Conservation (phyloP, 2,797 vertebrate genomes). For the Schizopygopsis pylzovi region DNA sequence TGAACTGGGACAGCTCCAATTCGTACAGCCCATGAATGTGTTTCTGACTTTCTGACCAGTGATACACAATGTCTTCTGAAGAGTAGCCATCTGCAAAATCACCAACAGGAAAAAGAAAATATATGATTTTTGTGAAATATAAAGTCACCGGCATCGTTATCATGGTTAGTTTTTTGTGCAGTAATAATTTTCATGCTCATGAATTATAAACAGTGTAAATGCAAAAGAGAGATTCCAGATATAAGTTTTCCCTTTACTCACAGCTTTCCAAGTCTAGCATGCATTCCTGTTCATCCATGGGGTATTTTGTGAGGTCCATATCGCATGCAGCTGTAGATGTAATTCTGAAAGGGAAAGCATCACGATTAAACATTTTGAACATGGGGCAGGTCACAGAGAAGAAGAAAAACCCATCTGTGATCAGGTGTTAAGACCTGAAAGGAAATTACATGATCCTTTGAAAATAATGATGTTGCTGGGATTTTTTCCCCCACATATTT, state of each 20-base stretch:
- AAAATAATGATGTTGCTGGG: too few relatives aligned
- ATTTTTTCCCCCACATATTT: neutral
- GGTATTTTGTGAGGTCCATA: slow-evolving; percentile 98
- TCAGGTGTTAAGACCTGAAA: neutral
- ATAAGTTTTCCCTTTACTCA: slow-evolving; percentile 73
- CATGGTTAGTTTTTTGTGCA: neutral
- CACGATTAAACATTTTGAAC: neutral
- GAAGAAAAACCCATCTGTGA: neutral
- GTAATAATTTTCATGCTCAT: neutral
- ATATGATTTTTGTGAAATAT: neutral
- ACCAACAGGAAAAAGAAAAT: slow-evolving; percentile 34
- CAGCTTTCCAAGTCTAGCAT: slow-evolving; percentile 98
- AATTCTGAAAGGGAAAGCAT: slow-evolving; percentile 77
- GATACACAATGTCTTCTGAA: slow-evolving; percentile 95
- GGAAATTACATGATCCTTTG: neutral
- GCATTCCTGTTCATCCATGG: slow-evolving; percentile 98
- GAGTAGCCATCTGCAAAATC: slow-evolving; percentile 91
- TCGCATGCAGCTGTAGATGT: slow-evolving; percentile 97
- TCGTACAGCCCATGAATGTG: slow-evolving; percentile 95
- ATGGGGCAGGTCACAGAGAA: neutral
- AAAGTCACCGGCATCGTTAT: neutral
- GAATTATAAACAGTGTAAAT: neutral
- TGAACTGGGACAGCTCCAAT: slow-evolving; percentile 96
- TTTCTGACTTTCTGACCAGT: slow-evolving; percentile 96
- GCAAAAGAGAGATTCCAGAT: neutral